These are phyloP conservation scores for Microchirus variegatus DNA, from an alignment of 2,797 vertebrate genomes.

Conservation along the genomic window DNA sequence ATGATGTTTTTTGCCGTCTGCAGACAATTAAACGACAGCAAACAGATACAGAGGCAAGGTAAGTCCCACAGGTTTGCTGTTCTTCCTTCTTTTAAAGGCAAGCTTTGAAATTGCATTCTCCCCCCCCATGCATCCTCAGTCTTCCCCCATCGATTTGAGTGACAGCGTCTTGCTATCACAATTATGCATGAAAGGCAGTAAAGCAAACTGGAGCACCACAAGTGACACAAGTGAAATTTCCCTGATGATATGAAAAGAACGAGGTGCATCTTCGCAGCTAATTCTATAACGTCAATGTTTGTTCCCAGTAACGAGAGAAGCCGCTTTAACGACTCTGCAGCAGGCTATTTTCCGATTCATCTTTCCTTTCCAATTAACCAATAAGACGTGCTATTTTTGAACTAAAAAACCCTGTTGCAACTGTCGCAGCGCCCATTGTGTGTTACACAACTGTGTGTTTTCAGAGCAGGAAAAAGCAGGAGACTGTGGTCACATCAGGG, in stretches of 20 bases:
- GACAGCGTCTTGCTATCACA: conserved; percentile 59
- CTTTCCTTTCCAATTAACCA: conserved; percentile 18
- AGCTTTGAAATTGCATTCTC: conserved; percentile 64
- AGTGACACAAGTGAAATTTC: conserved; percentile 33
- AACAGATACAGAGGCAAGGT: conserved; percentile 22
- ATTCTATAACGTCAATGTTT: conserved; percentile 39
- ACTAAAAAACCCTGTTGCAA: conserved; percentile 20
- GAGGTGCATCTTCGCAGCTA: conserved; percentile 27
- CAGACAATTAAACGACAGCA: conserved; percentile 24
- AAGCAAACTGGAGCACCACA: conserved; percentile 52
- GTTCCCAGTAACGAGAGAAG: conserved; percentile 30
- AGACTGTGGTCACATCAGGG: too few species aligned
- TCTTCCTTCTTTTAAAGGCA: conserved; percentile 30
- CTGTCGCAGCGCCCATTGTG: neutral
- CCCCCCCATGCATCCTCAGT: conserved; percentile 4
- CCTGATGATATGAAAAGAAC: conserved; percentile 39
- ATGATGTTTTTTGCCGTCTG: conserved; percentile 11
- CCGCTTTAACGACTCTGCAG: conserved; percentile 12
- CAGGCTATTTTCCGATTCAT: conserved; percentile 19
- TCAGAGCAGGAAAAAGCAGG: neutral
- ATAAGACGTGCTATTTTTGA: conserved; percentile 2
- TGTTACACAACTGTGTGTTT: neutral
- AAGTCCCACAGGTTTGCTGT: conserved; percentile 49
- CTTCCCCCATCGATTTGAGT: conserved; percentile 53
- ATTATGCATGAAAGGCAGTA: conserved; percentile 69